These are phyloP conservation scores for Ptychobarbus kaznakovi DNA, from an alignment of 2,797 vertebrate species.

Conservation along the genomic window DNA sequence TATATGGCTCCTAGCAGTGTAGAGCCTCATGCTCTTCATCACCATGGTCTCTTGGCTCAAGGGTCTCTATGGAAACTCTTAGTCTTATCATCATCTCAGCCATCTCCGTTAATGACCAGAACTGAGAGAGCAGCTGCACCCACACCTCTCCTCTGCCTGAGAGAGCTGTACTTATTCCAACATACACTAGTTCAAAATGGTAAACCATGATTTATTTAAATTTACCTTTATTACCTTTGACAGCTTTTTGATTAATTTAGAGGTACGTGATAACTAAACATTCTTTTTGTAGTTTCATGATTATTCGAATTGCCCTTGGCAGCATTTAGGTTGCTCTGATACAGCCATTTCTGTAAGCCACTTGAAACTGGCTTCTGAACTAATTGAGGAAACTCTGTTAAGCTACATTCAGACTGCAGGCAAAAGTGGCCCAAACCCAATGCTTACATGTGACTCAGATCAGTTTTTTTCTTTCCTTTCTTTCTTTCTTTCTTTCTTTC, in stretches of 20 bases:
- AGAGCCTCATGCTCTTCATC: constrained; percentile 22
- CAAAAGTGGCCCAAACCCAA: neutral
- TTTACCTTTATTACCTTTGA: neutral
- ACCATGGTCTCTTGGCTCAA: constrained; percentile 26
- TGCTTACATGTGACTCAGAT: neutral
- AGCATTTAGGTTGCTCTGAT: neutral
- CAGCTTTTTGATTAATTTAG: neutral
- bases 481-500: no score
- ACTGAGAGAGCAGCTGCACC: constrained; percentile 6
- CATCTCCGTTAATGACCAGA: constrained; percentile 26
- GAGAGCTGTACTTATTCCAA: neutral
- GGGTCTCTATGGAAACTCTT: constrained; percentile 35
- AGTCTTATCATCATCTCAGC: constrained; percentile 27
- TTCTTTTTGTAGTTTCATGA: neutral
- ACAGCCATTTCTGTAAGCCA: neutral
- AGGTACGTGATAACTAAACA: neutral
- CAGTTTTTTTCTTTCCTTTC: neutral
- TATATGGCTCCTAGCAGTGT: constrained; percentile 26
- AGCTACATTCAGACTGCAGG: neutral
- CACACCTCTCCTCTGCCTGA: constrained; percentile 17
- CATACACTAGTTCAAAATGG: neutral
- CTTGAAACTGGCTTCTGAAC: neutral
- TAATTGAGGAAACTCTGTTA: neutral
- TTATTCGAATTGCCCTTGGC: neutral
- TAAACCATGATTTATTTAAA: no score